Percentiles rank a stretch among this genome's conserved stretches.
Evolutionary conservation across 2,113 vertebrate species (phyloP).

Genomic region (Marmota monax): DNA sequence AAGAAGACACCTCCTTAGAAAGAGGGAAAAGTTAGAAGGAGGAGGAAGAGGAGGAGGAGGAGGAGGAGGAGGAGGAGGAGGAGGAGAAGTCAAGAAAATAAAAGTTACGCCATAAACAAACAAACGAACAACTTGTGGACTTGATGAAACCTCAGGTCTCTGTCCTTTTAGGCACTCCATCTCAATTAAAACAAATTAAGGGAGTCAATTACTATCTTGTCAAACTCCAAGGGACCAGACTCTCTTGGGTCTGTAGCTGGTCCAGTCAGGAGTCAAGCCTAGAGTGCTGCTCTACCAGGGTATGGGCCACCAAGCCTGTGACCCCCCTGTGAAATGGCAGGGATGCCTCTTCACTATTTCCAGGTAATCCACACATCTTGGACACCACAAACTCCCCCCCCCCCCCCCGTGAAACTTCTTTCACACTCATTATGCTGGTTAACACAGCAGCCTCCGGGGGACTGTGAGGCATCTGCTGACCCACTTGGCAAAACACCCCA

Average conservation of each 20-base stretch:
- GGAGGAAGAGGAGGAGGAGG: too few relatives aligned
- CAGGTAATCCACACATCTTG: not conserved
- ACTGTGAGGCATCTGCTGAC: not conserved
- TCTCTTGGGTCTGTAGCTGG: not conserved
- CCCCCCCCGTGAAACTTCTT: not conserved
- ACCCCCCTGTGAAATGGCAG: not conserved
- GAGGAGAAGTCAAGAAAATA: not conserved
- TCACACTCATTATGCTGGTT: not conserved
- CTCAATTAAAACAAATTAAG: not conserved
- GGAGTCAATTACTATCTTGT: not conserved
- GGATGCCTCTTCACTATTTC: not conserved
- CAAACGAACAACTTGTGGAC: not conserved
- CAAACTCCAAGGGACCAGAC: not conserved
- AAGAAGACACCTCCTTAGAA: too few relatives aligned
- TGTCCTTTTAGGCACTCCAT: not conserved
- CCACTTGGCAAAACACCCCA: not conserved
- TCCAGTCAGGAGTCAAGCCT: not conserved
- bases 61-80: too few relatives aligned
- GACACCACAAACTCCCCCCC: not conserved
- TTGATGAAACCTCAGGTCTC: not conserved
- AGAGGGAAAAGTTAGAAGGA: too few relatives aligned
- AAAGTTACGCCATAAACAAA: not conserved
- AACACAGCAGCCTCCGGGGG: not conserved
- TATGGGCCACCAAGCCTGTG: not conserved
- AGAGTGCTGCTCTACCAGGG: not conserved